Percentiles rank a stretch among this genome's conserved stretches.
phyloP scores from a whole-genome alignment of 2,113 vertebrate genomes.

The Etheostoma cragini region DNA sequence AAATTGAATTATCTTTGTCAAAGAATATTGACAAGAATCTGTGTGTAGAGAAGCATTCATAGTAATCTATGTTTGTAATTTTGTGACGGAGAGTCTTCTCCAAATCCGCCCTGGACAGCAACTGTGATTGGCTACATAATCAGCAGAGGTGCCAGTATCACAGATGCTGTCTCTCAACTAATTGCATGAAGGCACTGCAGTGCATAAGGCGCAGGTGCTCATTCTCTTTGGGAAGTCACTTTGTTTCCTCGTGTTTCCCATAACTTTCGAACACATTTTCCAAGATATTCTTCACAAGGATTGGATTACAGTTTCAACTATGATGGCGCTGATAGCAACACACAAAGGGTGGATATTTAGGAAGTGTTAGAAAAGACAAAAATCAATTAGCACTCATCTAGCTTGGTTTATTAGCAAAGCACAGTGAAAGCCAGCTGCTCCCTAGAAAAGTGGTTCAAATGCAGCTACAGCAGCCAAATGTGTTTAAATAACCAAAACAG shows the following conservation, averaged over 20 bases:
- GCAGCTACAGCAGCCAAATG: slow-evolving; percentile 51
- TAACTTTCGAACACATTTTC: slow-evolving; percentile 38
- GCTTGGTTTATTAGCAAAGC: slow-evolving; percentile 66
- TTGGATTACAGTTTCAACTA: slow-evolving; percentile 37
- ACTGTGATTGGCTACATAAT: slow-evolving; percentile 52
- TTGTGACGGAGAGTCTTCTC: slow-evolving; percentile 28
- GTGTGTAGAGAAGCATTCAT: not conserved
- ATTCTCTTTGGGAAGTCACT: slow-evolving; percentile 43
- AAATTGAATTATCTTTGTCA: too few species aligned
- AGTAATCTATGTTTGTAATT: slow-evolving; percentile 49
- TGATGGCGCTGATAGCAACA: slow-evolving; percentile 1
- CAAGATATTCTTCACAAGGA: slow-evolving; percentile 3
- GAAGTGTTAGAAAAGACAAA: slow-evolving; percentile 21
- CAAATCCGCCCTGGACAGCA: slow-evolving; percentile 55
- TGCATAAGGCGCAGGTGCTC: slow-evolving; percentile 48
- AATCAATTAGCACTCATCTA: slow-evolving; percentile 25
- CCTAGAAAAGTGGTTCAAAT: slow-evolving; percentile 45
- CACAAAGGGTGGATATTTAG: slow-evolving; percentile 21
- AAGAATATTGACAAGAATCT: too few species aligned
- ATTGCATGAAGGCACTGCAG: slow-evolving; percentile 48
- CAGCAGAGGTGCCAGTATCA: slow-evolving; percentile 63
- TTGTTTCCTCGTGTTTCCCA: slow-evolving; percentile 25
- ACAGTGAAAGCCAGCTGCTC: slow-evolving; percentile 52
- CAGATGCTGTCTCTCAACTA: slow-evolving; percentile 68
- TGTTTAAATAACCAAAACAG: slow-evolving; percentile 39